phyloP scores from a whole-genome alignment of 2,888 invertebrate genomes.

The Rhagonycha lutea region DNA sequence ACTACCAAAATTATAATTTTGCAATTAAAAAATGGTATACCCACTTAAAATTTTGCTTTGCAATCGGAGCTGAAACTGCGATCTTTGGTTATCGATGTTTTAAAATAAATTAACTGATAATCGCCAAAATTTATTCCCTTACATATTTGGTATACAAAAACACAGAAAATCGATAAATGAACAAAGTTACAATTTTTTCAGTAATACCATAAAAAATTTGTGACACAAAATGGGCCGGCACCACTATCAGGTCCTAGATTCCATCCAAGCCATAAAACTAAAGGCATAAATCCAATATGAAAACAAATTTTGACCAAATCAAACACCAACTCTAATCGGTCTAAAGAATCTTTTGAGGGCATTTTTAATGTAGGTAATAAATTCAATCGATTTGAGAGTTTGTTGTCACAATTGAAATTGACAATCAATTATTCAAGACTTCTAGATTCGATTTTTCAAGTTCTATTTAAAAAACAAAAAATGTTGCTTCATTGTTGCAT shows the following conservation, averaged over 20 bases:
- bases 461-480: not conserved
- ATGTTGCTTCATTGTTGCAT: not conserved
- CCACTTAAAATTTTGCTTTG: not conserved
- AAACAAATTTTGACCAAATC: constrained; percentile 31
- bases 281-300: constrained; percentile 38
- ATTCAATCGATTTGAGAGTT: not conserved
- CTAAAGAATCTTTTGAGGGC: constrained; percentile 25
- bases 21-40: not conserved
- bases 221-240: constrained; percentile 35
- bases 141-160: not conserved
- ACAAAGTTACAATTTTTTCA: constrained; percentile 4
- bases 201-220: constrained; percentile 40
- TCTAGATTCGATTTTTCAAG: not conserved
- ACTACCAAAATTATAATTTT: too few relatives aligned
- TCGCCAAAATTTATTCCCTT: not conserved
- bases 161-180: not conserved
- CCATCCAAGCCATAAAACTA: constrained; percentile 39
- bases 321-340: constrained; percentile 32
- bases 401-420: not conserved
- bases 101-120: not conserved
- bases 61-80: too few relatives aligned
- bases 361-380: constrained; percentile 1
- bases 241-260: constrained; percentile 38
- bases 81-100: not conserved
- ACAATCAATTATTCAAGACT: not conserved